Conservation (phyloP, 2,888 invertebrate genomes). For the Drosophila helvetica region DNA sequence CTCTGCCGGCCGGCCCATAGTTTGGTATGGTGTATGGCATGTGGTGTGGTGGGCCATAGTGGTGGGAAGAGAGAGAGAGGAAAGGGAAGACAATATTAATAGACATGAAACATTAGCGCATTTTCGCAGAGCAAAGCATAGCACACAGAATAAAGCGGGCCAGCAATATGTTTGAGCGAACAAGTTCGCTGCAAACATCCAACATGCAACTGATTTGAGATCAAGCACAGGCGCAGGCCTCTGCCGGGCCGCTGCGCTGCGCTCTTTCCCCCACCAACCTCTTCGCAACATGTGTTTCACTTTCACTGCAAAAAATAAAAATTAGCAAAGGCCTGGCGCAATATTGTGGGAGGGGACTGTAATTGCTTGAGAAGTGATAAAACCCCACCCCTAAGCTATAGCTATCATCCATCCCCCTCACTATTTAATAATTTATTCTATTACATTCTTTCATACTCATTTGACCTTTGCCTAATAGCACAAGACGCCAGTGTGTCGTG, state of each 20-base stretch:
- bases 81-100: conserved; percentile 59
- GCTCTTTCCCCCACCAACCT: neutral
- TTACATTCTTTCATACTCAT: neutral
- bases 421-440: neutral
- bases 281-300: neutral
- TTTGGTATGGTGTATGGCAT: neutral
- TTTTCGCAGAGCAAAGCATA: conserved; percentile 20
- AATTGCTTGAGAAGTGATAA: neutral
- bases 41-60: neutral
- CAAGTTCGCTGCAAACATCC: conserved; percentile 1
- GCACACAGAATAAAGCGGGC: conserved; percentile 26
- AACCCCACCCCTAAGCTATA: neutral
- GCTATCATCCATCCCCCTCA: neutral
- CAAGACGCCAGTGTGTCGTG: neutral
- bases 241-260: neutral
- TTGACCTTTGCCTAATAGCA: neutral
- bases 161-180: neutral
- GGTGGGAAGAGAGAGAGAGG: neutral
- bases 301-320: conserved; percentile 6
- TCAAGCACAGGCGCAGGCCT: neutral
- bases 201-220: conserved; percentile 27
- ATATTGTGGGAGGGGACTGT: neutral
- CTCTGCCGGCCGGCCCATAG: conserved; percentile 46
- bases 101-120: conserved; percentile 59
- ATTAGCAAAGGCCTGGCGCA: neutral